Evolutionary conservation across 2,797 vertebrate species (phyloP).

Genomic region (Mycteria americana): DNA sequence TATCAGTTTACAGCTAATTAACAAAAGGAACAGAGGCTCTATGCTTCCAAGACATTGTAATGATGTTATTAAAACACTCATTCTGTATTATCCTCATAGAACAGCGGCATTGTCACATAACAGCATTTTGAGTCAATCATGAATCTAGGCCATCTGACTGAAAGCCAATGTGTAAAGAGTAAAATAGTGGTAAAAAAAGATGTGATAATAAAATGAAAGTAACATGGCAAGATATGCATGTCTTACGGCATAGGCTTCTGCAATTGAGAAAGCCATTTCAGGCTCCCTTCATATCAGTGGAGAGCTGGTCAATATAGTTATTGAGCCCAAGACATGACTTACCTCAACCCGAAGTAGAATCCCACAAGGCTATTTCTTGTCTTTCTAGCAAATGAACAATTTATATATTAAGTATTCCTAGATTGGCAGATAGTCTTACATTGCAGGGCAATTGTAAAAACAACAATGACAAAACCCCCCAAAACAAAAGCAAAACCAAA

Average conservation of each 20-base stretch:
- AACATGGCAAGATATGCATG: background rate
- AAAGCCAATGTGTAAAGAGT: background rate
- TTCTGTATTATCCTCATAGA: background rate
- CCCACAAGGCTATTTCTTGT: background rate
- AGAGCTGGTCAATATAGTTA: background rate
- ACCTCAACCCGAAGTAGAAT: background rate
- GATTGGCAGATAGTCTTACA: background rate
- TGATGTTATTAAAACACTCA: background rate
- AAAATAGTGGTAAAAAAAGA: background rate
- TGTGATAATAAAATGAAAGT: background rate
- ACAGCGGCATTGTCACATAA: background rate
- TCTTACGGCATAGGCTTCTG: background rate
- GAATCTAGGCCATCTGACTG: background rate
- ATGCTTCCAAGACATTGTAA: background rate
- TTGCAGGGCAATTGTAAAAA: background rate
- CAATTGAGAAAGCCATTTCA: background rate
- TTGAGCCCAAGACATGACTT: background rate
- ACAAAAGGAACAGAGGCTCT: background rate
- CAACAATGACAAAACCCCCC: rapidly evolving
- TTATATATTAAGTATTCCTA: background rate
- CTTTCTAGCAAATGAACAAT: background rate
- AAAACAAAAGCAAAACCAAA: background rate
- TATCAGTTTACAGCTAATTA: background rate
- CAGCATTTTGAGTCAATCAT: background rate
- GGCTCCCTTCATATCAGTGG: rapidly evolving